Base-by-base conservation (phyloP, 2,113 vertebrate genomes). In the Pygoscelis antarcticus region DNA sequence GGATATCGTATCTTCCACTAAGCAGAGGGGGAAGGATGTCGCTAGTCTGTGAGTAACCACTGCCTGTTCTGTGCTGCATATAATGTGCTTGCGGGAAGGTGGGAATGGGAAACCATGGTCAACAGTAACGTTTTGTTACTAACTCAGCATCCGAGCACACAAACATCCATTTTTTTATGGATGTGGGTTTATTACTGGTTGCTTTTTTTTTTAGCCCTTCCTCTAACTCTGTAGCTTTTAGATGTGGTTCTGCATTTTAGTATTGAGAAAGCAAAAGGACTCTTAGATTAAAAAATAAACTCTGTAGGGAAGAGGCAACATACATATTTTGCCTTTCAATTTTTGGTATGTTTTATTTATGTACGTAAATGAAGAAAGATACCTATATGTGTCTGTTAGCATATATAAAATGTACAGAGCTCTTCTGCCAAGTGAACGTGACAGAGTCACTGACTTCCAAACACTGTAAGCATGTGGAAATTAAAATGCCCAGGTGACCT, bases 1-100 rank as follows among this genome's bases (percentile, higher is more conserved):
- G 20, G 52, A 3, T 47, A 2, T 32, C 29, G 0, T 10, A 16
- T 52, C 52, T 47, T 42, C 47, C 4, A 8, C 32, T 27, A 8
- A 54, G 83, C 0, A 0, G 49, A 27, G 49, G 1, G 13, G 26
- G 61, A 36, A 68, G 61, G 47, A 21, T 34, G 2, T 16, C 1
- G 0, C 21, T 19, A 1, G 13, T n/a, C 42, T 40, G 47, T 21
- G 89, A 55, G 49, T 27, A 49, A 70, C 36, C 61, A 7, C 46
- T 61, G 76, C 52, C 58, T 38, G 6, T 32, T 34, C 22, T 54
- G 47, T 47, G 65, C 70, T 54, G 57, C 16, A 5, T 13, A 1
- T 47, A 1, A 10, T 4, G n/a, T 30, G 44, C 42, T 18, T 4
- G 3, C 19, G 70, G 40, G 38, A 71, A 19, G 72, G 30, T 38